phyloP scores from a whole-genome alignment of 2,113 vertebrate genomes.

The Mellivora capensis region DNA sequence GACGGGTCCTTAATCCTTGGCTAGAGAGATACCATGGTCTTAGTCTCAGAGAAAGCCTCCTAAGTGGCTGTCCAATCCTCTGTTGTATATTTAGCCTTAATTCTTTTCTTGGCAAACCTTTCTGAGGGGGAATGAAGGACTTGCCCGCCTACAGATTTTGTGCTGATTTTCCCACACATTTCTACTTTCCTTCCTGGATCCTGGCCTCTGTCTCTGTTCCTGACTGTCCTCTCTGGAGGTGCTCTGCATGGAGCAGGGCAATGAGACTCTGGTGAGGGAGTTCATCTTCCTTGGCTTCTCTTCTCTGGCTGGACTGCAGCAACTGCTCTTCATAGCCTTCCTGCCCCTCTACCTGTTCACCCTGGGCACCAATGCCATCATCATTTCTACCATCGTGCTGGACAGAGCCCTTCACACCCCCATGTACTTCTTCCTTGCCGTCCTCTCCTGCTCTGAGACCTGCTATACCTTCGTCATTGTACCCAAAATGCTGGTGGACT shows the following conservation, averaged over 20 bases:
- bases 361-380: slow-evolving; percentile 40
- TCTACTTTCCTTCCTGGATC: neutral
- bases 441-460: slow-evolving; percentile 59
- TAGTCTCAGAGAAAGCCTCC: neutral
- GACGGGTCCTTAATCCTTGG: no score
- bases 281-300: slow-evolving; percentile 59
- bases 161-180: neutral
- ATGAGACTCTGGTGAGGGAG: slow-evolving; percentile 16
- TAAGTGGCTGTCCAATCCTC: neutral
- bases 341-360: slow-evolving; percentile 58
- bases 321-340: slow-evolving; percentile 15
- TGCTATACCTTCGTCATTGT: slow-evolving; percentile 41
- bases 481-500: slow-evolving; percentile 53
- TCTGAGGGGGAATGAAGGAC: neutral
- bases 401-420: slow-evolving; percentile 44
- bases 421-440: slow-evolving; percentile 63
- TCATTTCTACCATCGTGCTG: slow-evolving; percentile 31
- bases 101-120: neutral
- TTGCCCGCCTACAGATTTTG: neutral
- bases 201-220: neutral
- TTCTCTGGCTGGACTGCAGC: neutral
- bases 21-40: neutral
- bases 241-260: neutral
- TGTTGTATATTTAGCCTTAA: neutral
- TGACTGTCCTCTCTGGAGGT: neutral